Evolutionary conservation across 2,113 vertebrate genomes (phyloP).

Genomic region (Chunga burmeisteri): DNA sequence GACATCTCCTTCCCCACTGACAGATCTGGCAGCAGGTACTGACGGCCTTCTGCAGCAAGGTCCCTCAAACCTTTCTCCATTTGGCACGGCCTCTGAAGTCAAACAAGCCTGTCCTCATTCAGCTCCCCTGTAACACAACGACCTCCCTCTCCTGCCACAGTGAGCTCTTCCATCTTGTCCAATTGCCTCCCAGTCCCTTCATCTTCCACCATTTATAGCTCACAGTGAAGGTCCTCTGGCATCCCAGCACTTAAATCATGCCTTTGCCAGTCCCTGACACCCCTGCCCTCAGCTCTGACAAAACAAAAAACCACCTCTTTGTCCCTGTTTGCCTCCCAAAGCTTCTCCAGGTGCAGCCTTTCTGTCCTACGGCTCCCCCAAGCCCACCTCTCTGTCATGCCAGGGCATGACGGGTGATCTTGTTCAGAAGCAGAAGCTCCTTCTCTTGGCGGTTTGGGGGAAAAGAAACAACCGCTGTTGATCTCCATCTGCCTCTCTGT

Average conservation of each 20-base stretch:
- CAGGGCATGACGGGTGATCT: background rate
- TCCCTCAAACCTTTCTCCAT: background rate
- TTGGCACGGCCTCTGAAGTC: background rate
- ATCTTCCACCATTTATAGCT: background rate
- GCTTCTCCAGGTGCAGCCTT: background rate
- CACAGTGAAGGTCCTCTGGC: background rate
- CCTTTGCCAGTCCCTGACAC: background rate
- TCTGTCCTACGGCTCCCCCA: background rate
- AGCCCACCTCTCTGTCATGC: fast-evolving
- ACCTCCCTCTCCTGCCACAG: background rate
- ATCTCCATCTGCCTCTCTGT: background rate
- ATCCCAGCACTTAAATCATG: background rate
- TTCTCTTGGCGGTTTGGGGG: background rate
- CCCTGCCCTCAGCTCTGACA: background rate
- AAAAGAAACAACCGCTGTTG: background rate
- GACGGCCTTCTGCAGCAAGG: background rate
- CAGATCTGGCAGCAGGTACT: background rate
- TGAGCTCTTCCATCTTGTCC: background rate
- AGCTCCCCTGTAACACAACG: background rate
- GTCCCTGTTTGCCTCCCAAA: background rate
- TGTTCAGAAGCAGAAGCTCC: background rate
- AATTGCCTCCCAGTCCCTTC: background rate
- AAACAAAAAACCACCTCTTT: background rate
- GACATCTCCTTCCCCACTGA: background rate
- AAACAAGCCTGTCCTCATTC: background rate